phyloP scores from a whole-genome alignment of 2,113 vertebrate species.

The Rhegmatorhina hoffmannsi region DNA sequence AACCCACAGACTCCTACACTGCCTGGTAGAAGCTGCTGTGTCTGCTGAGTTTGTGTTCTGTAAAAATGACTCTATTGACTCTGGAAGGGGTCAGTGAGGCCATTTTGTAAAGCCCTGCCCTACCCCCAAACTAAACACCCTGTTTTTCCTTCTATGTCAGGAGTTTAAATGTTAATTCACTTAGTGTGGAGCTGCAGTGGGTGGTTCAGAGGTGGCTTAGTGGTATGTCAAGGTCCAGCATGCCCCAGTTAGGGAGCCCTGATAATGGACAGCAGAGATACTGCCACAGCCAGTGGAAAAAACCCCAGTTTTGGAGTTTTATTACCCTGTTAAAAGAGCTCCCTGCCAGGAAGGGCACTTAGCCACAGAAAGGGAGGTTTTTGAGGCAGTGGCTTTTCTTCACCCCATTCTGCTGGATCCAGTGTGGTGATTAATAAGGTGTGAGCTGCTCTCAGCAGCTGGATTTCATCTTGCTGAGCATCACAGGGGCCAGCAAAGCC shows the following conservation, averaged over 20 bases:
- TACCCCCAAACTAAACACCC: not conserved
- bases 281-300: not conserved
- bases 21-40: not conserved
- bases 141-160: not conserved
- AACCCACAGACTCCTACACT: not conserved
- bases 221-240: rapidly evolving
- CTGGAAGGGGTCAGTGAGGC: not conserved
- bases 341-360: not conserved
- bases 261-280: not conserved
- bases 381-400: slow-evolving; percentile 19
- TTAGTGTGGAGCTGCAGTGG: not conserved
- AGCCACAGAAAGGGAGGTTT: not conserved
- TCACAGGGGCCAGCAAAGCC: slow-evolving; percentile 2
- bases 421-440: slow-evolving; percentile 50
- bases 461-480: not conserved
- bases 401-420: not conserved
- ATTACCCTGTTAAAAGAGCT: not conserved
- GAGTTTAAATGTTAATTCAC: not conserved
- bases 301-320: not conserved
- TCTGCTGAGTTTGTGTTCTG: not conserved
- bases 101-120: not conserved
- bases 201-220: not conserved
- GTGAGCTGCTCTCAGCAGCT: slow-evolving; percentile 25
- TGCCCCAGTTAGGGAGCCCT: not conserved
- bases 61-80: not conserved